Base-by-base conservation (phyloP, 2,797 vertebrate genomes). In the Falco cherrug region DNA sequence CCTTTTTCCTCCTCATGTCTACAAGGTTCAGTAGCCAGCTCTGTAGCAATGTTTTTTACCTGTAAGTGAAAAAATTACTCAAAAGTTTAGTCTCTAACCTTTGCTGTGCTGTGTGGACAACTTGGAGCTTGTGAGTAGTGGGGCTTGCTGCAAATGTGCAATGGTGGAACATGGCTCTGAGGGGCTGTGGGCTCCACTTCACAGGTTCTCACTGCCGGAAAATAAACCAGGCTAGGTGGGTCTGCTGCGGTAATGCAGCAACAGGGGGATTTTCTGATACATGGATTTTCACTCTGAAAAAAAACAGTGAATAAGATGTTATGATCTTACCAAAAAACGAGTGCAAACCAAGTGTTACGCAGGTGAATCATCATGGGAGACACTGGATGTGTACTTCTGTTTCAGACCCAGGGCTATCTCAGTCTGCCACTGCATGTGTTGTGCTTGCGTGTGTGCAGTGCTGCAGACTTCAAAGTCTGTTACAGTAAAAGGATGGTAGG, bases 111-210 rank as follows among this genome's bases (percentile, higher is more conserved):
- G 2, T 22, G 15, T 70, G 31, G 41, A 16, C 41, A 39, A 3
- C 11, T 35, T 76, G 16, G 19, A 84, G 25, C 35, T 37, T 6
- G 2, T 69, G 47, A 50, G 35, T 14, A 29, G 67, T 3, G 16
- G 21, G n/a, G 5, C 47, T 95, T 64, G 47, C 51, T 79, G 19
- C 1, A 3, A 29, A 35, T 5, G 10, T 43, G 28, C 11, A 6
- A 0, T 43, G n/a, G 7, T 59, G 19, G 35, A 14, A 16, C 0
- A 0, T 50, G 45, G 51, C 26, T 8, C 24, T 59, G 35, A 61
- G 56, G 14, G 33, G 24, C 25, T 28, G 31, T 22, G 43, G 51
- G 29, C 35, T 69, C 8, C 5, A 17, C 14, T 29, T 73, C 24
- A 1, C 19, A 12, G 45, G 26, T 45, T 83, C 47, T 73, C 4